Conservation (phyloP, 2,888 invertebrate genomes). For the Orthosia incerta region DNA sequence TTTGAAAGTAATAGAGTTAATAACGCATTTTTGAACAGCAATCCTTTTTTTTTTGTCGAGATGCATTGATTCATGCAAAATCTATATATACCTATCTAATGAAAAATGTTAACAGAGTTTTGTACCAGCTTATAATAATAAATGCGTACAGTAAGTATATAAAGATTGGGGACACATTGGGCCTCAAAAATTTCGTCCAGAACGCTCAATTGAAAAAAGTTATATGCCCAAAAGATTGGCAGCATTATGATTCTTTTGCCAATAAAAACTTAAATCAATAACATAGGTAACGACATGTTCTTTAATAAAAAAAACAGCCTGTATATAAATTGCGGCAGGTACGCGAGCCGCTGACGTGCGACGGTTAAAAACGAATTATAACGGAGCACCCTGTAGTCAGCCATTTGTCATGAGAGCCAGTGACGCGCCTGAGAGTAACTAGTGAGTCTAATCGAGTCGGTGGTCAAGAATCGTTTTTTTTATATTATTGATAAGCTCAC, state of each 20-base stretch:
- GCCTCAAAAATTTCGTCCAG: too few relatives aligned
- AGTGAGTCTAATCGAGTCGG: constrained; percentile 36
- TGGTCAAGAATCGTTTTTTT: constrained; percentile 18
- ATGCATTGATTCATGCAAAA: background rate
- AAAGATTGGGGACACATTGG: too few relatives aligned
- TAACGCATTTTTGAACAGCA: background rate
- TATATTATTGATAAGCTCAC: too few relatives aligned
- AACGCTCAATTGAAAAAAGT: too few relatives aligned
- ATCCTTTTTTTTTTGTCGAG: background rate
- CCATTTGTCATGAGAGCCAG: constrained; percentile 83
- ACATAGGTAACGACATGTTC: background rate
- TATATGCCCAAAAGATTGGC: background rate
- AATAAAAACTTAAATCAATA: background rate
- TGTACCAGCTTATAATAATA: too few relatives aligned
- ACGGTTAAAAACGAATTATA: constrained; percentile 89
- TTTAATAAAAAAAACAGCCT: constrained; percentile 57
- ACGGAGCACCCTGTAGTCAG: constrained; percentile 83
- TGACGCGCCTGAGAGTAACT: constrained; percentile 49
- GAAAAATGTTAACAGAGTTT: too few relatives aligned
- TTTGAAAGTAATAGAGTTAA: background rate
- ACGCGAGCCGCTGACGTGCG: constrained; percentile 83
- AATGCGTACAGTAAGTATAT: too few relatives aligned
- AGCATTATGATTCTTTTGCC: background rate
- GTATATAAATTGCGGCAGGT: constrained; percentile 76
- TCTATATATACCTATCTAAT: background rate